phyloP scores from a whole-genome alignment of 92 coral and sea anemone genomes.

The Epizoanthus fatuus region DNA sequence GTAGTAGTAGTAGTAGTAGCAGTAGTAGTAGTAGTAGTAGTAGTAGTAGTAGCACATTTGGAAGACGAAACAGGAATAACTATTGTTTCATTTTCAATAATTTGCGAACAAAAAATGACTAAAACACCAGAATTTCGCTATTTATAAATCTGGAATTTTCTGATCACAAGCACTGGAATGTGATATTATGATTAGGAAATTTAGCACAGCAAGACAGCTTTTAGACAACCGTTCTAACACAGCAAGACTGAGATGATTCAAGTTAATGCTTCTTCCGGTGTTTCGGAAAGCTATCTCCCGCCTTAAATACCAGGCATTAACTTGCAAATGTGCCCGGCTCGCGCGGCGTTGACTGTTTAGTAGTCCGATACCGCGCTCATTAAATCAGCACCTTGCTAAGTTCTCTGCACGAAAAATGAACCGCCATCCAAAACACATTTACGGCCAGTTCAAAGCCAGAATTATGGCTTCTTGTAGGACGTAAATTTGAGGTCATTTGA shows the following conservation, averaged over 20 bases:
- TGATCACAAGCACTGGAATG: not conserved
- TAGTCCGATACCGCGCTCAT: slow-evolving; percentile 47
- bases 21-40: too few species aligned
- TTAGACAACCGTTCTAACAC: slow-evolving; percentile 22
- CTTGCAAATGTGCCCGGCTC: slow-evolving; percentile 37
- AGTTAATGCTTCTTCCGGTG: slow-evolving; percentile 35
- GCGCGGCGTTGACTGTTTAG: slow-evolving; percentile 40
- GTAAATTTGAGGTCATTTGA: slow-evolving; percentile 34
- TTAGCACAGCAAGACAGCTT: slow-evolving; percentile 53
- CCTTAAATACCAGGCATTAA: slow-evolving; percentile 47
- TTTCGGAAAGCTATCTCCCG: slow-evolving; percentile 25
- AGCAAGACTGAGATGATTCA: slow-evolving; percentile 25
- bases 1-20: too few species aligned
- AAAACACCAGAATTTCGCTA: too few species aligned
- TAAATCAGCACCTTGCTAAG: slow-evolving; percentile 26
- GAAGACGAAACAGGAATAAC: too few species aligned
- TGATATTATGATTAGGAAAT: slow-evolving; percentile 2
- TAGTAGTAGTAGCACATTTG: too few species aligned
- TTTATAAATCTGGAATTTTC: too few species aligned
- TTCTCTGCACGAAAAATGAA: slow-evolving; percentile 44
- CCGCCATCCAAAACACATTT: slow-evolving; percentile 44
- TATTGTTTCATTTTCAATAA: too few species aligned
- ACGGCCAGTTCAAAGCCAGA: slow-evolving; percentile 41
- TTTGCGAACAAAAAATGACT: too few species aligned
- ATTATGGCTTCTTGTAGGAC: slow-evolving; percentile 29